Conservation (phyloP, 2,113 vertebrate genomes). For the Nanorana parkeri region DNA sequence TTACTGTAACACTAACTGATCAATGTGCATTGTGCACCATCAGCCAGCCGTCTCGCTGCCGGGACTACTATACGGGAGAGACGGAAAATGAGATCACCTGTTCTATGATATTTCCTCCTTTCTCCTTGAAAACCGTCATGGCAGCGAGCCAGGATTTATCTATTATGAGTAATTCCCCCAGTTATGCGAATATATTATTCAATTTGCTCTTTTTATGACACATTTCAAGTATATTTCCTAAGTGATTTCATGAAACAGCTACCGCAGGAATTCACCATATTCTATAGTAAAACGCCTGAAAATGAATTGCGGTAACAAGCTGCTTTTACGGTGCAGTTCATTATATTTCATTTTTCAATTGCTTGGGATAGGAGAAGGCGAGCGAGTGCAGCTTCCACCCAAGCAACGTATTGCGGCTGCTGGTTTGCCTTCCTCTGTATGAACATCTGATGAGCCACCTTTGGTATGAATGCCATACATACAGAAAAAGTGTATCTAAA, state of each 20-base stretch:
- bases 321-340: neutral
- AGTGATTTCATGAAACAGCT: conserved; percentile 18
- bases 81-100: neutral
- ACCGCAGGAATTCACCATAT: conserved; percentile 24
- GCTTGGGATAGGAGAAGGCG: neutral
- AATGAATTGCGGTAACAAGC: conserved; percentile 5
- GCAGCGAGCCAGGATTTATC: conserved; percentile 19
- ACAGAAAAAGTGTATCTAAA: no score
- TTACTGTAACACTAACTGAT: no score
- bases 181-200: conserved; percentile 26
- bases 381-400: neutral
- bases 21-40: no score
- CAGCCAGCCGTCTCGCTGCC: no score
- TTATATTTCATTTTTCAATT: neutral
- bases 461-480: no score
- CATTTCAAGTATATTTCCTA: conserved; percentile 28
- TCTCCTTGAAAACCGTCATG: neutral
- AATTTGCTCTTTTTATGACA: conserved; percentile 28
- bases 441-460: no score
- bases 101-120: neutral
- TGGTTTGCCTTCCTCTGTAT: no score
- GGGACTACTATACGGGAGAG: no score
- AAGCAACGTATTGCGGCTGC: no score
- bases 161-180: conserved; percentile 14
- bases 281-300: conserved; percentile 9